These are phyloP conservation scores for Halcyon smyrnensis DNA, from an alignment of 2,797 vertebrate genomes.

Conservation along the genomic window DNA sequence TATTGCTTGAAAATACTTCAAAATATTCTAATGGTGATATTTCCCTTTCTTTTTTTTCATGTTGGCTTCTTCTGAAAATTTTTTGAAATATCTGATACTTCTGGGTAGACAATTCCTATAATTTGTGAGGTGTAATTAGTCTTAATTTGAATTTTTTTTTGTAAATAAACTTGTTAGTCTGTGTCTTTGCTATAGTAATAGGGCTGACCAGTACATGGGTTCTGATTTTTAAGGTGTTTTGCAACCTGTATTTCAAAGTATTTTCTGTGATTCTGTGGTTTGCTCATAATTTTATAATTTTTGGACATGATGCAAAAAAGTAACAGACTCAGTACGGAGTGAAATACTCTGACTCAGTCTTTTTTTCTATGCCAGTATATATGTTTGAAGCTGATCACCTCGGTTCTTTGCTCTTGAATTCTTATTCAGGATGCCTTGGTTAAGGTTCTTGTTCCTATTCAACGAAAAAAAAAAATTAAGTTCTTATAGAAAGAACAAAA, in stretches of 20 bases:
- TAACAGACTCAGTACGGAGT: neutral
- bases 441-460: neutral
- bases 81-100: neutral
- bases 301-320: neutral
- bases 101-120: accelerated
- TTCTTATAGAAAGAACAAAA: neutral
- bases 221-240: neutral
- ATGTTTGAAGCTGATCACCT: neutral
- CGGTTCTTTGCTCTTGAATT: neutral
- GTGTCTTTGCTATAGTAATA: neutral
- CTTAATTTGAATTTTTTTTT: neutral
- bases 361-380: neutral
- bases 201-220: neutral
- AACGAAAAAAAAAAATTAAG: neutral
- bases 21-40: neutral
- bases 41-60: neutral
- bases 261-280: neutral
- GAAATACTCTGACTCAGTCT: neutral
- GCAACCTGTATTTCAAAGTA: neutral
- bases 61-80: neutral
- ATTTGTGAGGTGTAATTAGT: neutral
- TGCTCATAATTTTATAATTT: neutral
- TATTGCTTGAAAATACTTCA: neutral
- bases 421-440: neutral
- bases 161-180: neutral